Percentiles rank a stretch among this genome's conserved stretches.
These are phyloP conservation scores for Drosophila bocki DNA, from an alignment of 1,140 invertebrate species.

Conservation along the genomic window DNA sequence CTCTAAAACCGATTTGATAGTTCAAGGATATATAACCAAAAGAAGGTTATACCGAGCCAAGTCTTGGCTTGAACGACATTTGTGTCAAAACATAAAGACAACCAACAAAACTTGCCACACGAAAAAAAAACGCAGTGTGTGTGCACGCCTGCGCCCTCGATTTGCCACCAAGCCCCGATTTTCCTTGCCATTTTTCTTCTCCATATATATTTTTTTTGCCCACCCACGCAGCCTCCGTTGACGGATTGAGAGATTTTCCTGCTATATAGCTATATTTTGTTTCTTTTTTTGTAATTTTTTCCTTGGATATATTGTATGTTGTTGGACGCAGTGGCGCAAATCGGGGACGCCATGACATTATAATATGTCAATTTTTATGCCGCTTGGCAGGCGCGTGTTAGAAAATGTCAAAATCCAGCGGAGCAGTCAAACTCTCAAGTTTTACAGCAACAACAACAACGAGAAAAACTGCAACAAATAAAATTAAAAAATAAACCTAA, in stretches of 20 bases:
- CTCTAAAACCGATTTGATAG: too few species aligned
- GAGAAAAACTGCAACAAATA: constrained; percentile 13
- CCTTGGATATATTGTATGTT: constrained; percentile 39
- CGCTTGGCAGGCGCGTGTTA: constrained; percentile 81
- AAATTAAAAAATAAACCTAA: constrained; percentile 6
- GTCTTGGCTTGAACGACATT: constrained; percentile 47
- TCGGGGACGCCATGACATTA: constrained; percentile 82
- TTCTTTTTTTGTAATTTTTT: constrained; percentile 1
- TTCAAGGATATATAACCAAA: constrained; percentile 7
- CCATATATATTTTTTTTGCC: constrained; percentile 20
- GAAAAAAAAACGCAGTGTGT: not conserved
- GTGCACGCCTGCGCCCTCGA: constrained; percentile 32
- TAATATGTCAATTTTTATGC: constrained; percentile 84
- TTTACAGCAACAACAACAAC: constrained; percentile 13
- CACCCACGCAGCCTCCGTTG: constrained; percentile 73
- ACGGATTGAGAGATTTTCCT: constrained; percentile 63
- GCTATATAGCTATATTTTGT: not conserved
- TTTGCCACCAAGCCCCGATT: constrained; percentile 31
- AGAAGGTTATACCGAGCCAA: constrained; percentile 11
- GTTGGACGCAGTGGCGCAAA: constrained; percentile 80
- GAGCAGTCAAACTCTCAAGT: constrained; percentile 54
- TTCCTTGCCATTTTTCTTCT: constrained; percentile 16
- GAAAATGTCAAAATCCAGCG: constrained; percentile 80
- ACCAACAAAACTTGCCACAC: constrained; percentile 2
- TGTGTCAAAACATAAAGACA: constrained; percentile 59